Evolutionary conservation across 2,113 vertebrate genomes (phyloP).

Genomic region (Sitta europaea): DNA sequence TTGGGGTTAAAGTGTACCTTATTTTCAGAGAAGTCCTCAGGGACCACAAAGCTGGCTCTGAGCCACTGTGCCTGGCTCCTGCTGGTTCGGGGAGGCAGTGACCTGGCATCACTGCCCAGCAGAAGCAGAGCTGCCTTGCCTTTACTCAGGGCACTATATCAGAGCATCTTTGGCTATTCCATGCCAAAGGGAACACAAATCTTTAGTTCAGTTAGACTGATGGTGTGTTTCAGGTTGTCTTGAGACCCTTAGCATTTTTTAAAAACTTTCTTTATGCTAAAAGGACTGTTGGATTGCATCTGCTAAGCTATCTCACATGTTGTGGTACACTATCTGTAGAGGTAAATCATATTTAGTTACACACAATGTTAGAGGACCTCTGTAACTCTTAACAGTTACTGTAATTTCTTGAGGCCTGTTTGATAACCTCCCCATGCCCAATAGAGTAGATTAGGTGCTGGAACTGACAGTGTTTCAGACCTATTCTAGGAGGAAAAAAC

Average conservation of each 20-base stretch:
- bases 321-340: rapidly evolving
- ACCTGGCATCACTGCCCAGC: background rate
- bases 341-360: background rate
- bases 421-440: background rate
- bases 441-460: background rate
- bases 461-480: background rate
- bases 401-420: background rate
- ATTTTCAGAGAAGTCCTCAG: background rate
- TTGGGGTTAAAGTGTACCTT: background rate
- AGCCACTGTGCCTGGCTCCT: background rate
- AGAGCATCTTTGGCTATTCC: background rate
- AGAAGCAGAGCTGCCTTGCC: background rate
- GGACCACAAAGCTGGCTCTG: background rate
- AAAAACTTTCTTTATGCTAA: background rate
- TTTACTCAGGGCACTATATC: background rate
- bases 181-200: background rate
- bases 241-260: background rate
- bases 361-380: background rate
- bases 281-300: background rate
- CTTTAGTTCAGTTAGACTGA: background rate
- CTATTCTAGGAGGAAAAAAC: background rate
- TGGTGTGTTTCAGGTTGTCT: background rate
- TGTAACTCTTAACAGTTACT: background rate
- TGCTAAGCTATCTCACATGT: background rate
- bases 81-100: rapidly evolving